Evolutionary conservation across 1,140 invertebrate species (phyloP), one percentile per base, ranked within the genome.

Genomic region (Euwallacea fornicatus): DNA sequence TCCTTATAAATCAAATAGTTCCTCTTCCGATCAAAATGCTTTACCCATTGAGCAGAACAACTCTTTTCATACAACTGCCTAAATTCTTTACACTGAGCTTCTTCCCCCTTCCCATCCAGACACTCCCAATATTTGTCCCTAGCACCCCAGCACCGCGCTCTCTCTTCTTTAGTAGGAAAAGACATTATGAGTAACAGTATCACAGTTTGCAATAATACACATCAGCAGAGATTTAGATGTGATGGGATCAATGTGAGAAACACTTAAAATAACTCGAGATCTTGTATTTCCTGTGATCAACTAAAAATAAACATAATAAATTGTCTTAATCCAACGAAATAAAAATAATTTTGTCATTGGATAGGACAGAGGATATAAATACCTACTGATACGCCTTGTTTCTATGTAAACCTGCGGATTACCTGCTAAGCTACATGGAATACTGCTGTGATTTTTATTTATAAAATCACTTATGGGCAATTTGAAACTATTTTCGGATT

Each of bases 101-200:
- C 72, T 15, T 75, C 75, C 75, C 75, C 81, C 73, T 83, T 82
- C 76, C 76, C 80, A 81, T 95, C 92, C 67, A 97, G 83, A 83
- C 96, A 98, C 74, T 92, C 88, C 94, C 94, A 97, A 81, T 94
- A 97, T 54, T 86, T 83, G 83, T 98, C 95, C 77, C 93, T 86
- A 69, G 90, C 86, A 73, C 84, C 83, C 94, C 95, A 97, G 83
- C 96, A 98, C 77, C 84, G 85, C 78, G 89, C 83, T 75, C 96
- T 86, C 79, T 93, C 88, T 73, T 88, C 86, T 87, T 93, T 96
- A 76, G 85, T 88, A 60, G 93, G 91, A 82, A 93, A 95, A 77
- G 92, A 92, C 93, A 94, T 95, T 33, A 60, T 47, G 42, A 55
- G 9, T 66, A 13, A 9, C 54, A 56, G 8, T 21, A 13, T 2